Evolutionary conservation across 2,113 vertebrate genomes (phyloP), one percentile per base, ranked within the genome.

Genomic region (Panthera tigris): DNA sequence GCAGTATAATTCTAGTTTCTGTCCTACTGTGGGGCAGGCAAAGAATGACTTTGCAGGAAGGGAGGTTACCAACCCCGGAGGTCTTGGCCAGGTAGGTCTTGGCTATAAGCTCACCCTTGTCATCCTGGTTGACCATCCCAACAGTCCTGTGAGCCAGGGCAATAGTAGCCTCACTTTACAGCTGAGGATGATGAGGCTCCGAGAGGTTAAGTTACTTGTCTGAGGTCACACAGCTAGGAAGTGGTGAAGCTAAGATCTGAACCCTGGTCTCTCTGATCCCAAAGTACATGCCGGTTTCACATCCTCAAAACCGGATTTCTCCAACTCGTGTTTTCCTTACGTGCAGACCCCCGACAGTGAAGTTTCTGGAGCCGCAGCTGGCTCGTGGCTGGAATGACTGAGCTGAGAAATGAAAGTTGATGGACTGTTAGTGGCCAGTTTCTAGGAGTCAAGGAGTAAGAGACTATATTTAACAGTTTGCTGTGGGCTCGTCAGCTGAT

Each of bases 391-490:
- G 66, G 79, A 48, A 55, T 23, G 7, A 31, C 73, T 27, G 73
- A 82, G 39, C 87, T 76, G 92, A 90, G 87, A 86, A 76, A 78
- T 73, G 82, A 57, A 87, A 88, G 80, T 25, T 27, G 79, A 50
- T 33, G 78, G 93, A 89, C 89, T 93, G 61, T 96, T 74, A 63
- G 71, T 65, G 71, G 41, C 83, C 21, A 3, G 79, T 69, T 95
- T 84, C 48, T 95, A 36, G 68, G 55, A 74, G 45, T 84, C 83
- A 95, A 73, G 81, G n/a, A 94, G 61, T 66, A 87, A 68, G 76
- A 36, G 41, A 55, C 94, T 95, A 48, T 98, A 76, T 94, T 89
- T 91, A 95, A 96, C 79, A 93, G 52, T 93, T 96, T 93, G 73
- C 81, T 65, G 19, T 63, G 69, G 93, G 94, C 93, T 74, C 50